Base-by-base conservation (phyloP, 2,113 vertebrate genomes). In the Poecilia latipinna region DNA sequence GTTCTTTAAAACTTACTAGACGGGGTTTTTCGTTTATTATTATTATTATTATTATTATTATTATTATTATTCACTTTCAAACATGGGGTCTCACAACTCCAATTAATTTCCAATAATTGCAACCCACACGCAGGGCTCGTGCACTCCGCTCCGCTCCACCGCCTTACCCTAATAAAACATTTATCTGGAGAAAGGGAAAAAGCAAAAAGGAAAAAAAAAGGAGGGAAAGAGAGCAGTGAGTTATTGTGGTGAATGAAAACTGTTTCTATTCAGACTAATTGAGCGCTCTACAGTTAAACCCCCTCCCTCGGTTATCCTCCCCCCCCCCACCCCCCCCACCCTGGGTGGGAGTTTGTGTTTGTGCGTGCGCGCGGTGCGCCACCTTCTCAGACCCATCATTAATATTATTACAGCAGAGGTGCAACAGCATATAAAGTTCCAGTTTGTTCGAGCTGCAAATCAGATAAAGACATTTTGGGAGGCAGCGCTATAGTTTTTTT, bases 51-150 rank as follows among this genome's bases (percentile, higher is more conserved):
- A 48, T 48, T 17, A 48, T 48, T 48, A 17, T 48, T 48, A 48
- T 17, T 17, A 48, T 48, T 48, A 48, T 48, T 17, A 4, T 17
- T 19, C 44, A 48, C 13, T 15, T 44, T 0, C 15, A 5, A 92
- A 92, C 92, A 90, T 75, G 24, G 57, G 93, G 95, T 95, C 95
- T 96, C 95, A 91, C 95, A 95, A 96, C 96, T 96, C 95, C 95
- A 96, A 97, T 98, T 97, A 96, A 97, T 97, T 96, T 96, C 94
- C 96, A 96, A 97, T 98, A 97, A 97, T 97, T 96, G 95, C 95
- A 96, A 94, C 95, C 93, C 93, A 95, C 95, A 92, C 93, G 94
- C 88, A 89, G 93, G 90, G 90, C 94, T 95, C 94, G 88, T 91
- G 82, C 44, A 91, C 92, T 89, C 87, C 87, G 91, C 92, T 93